A percentile compares a stretch with the other conserved stretches of the same genome.
Evolutionary conservation across 2,888 invertebrate genomes (phyloP).

Genomic region (Drosophila subsilvestris): DNA sequence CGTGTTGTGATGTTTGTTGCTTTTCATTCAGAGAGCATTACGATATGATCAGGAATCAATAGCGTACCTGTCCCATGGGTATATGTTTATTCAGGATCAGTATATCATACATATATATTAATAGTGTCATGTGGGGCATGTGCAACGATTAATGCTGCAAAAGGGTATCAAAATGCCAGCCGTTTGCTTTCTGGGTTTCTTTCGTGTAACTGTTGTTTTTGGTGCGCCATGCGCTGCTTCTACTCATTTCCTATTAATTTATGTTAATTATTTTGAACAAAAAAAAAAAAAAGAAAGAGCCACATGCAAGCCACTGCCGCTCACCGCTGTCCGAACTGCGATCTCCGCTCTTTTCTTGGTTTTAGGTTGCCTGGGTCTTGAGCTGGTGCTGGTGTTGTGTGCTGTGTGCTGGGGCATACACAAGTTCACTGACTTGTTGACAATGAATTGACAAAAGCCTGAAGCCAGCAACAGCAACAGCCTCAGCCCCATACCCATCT

Average conservation of each 20-base stretch:
- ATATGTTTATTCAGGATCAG: background rate
- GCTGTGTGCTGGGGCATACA: conserved; percentile 41
- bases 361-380: conserved; percentile 43
- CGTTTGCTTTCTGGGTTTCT: conserved; percentile 9
- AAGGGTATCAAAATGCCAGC: background rate
- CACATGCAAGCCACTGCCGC: conserved; percentile 36
- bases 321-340: background rate
- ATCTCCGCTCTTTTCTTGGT: conserved; percentile 2
- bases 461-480: conserved; percentile 42
- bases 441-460: conserved; percentile 74
- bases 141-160: background rate
- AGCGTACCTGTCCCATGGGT: background rate
- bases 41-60: background rate
- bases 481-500: conserved; percentile 32
- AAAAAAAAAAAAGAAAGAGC: conserved; percentile 55
- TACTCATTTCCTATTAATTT: conserved; percentile 75
- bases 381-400: conserved; percentile 4
- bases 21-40: background rate
- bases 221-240: conserved; percentile 48
- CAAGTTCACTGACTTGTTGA: conserved; percentile 77
- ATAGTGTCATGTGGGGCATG: background rate
- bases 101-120: too few relatives aligned
- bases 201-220: conserved; percentile 59
- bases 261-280: conserved; percentile 70
- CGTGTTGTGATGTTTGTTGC: conserved; percentile 1